phyloP scores from a whole-genome alignment of 2,888 invertebrate species.

The Koerneria pararmatus region DNA sequence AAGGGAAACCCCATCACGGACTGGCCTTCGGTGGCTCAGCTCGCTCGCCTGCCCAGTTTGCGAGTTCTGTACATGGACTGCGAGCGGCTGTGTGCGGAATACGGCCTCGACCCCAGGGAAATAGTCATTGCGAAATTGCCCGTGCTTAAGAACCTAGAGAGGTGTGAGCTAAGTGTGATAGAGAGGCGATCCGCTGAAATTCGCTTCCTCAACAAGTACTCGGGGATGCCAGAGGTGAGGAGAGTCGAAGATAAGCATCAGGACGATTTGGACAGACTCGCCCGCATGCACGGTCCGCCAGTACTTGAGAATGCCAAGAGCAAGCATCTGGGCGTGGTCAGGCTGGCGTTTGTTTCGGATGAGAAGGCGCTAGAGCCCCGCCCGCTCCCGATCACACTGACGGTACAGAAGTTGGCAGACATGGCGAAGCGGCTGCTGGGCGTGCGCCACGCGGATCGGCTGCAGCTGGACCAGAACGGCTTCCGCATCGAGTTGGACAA shows the following conservation, averaged over 20 bases:
- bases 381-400: constrained; percentile 16
- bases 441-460: too few species aligned
- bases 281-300: constrained; percentile 15
- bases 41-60: constrained; percentile 27
- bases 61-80: constrained; percentile 32
- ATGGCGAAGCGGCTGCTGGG: constrained; percentile 16
- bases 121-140: constrained; percentile 42
- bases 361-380: constrained; percentile 15
- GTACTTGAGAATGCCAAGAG: constrained; percentile 17
- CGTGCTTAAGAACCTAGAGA: constrained; percentile 34
- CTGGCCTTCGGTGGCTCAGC: constrained; percentile 35
- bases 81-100: constrained; percentile 27
- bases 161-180: constrained; percentile 37
- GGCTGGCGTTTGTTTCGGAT: not conserved
- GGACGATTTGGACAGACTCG: constrained; percentile 34
- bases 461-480: constrained; percentile 29
- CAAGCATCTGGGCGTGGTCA: constrained; percentile 20
- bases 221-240: constrained; percentile 24
- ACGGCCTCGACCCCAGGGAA: constrained; percentile 31
- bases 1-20: constrained; percentile 17
- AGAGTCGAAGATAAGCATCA: constrained; percentile 24
- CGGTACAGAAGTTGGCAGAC: constrained; percentile 16
- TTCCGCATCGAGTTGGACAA: constrained; percentile 36
- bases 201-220: constrained; percentile 41
- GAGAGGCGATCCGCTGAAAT: constrained; percentile 26